A percentile compares a stretch with the other conserved stretches of the same genome.
These are phyloP conservation scores for Chloropsis hardwickii DNA, from an alignment of 2,113 vertebrate genomes.

Conservation along the genomic window DNA sequence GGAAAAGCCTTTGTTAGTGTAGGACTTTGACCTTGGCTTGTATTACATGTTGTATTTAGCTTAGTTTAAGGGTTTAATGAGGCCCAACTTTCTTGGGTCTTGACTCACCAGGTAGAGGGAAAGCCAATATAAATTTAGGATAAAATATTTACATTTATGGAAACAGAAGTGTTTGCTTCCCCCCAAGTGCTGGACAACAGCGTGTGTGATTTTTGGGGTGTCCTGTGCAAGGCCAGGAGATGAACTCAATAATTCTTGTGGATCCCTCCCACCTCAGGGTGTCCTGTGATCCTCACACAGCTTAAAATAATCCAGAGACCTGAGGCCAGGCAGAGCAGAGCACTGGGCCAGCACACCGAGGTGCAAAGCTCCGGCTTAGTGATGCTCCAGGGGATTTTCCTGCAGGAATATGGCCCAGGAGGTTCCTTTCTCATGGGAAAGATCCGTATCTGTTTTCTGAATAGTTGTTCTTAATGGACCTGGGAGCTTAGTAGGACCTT, in stretches of 20 bases:
- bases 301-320: neutral
- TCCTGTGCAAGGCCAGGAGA: too few relatives aligned
- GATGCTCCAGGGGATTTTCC: neutral
- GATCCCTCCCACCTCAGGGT: neutral
- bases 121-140: neutral
- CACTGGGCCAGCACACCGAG: rapidly evolving
- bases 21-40: neutral
- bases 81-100: neutral
- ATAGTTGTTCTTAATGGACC: neutral
- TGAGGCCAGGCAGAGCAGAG: neutral
- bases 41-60: neutral
- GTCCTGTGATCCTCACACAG: neutral
- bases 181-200: neutral
- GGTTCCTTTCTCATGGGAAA: neutral
- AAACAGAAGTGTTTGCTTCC: rapidly evolving
- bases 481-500: neutral
- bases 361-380: neutral
- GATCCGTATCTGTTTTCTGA: rapidly evolving
- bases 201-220: neutral
- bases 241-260: neutral
- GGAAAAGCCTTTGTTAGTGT: neutral
- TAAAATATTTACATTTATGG: neutral
- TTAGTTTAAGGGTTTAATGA: neutral
- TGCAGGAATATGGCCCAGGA: neutral
- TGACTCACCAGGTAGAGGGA: neutral